These are phyloP conservation scores for Trissolcus japonicus DNA, from an alignment of 2,888 invertebrate species.

Conservation along the genomic window DNA sequence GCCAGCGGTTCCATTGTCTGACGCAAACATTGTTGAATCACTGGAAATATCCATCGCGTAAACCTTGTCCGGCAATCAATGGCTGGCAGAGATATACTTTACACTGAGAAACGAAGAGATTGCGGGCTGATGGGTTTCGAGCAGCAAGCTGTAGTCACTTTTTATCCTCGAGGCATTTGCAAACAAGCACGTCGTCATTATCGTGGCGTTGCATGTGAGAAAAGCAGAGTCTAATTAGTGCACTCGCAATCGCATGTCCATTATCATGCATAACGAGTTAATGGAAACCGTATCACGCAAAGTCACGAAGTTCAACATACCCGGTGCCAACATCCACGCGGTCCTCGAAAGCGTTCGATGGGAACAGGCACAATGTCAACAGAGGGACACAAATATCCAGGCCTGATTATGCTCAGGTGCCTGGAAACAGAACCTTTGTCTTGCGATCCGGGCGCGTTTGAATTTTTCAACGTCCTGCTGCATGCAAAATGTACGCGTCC, in stretches of 20 bases:
- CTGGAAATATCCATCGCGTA: conserved; percentile 67
- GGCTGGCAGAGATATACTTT: conserved; percentile 20
- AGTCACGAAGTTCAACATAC: conserved; percentile 52
- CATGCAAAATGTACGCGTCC: conserved; percentile 13
- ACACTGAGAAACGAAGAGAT: no score
- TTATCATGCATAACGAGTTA: conserved; percentile 69
- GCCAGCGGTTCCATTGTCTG: background rate
- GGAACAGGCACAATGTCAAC: conserved; percentile 35
- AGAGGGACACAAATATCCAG: background rate
- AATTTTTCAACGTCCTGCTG: background rate
- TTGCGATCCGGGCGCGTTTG: background rate
- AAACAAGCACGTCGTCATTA: conserved; percentile 46
- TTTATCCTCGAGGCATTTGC: conserved; percentile 22
- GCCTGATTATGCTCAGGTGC: background rate
- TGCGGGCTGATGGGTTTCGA: no score
- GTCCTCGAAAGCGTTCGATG: conserved; percentile 41
- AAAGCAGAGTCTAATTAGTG: conserved; percentile 68
- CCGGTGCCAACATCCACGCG: conserved; percentile 53
- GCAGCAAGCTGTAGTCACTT: background rate
- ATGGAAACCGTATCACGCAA: conserved; percentile 61
- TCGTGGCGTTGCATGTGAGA: conserved; percentile 61
- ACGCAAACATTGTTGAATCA: conserved; percentile 64
- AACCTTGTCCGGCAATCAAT: conserved; percentile 41
- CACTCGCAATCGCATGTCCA: conserved; percentile 66
- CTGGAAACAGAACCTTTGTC: background rate